phyloP scores from a whole-genome alignment of 2,888 invertebrate species.

The Ligdia adustata region DNA sequence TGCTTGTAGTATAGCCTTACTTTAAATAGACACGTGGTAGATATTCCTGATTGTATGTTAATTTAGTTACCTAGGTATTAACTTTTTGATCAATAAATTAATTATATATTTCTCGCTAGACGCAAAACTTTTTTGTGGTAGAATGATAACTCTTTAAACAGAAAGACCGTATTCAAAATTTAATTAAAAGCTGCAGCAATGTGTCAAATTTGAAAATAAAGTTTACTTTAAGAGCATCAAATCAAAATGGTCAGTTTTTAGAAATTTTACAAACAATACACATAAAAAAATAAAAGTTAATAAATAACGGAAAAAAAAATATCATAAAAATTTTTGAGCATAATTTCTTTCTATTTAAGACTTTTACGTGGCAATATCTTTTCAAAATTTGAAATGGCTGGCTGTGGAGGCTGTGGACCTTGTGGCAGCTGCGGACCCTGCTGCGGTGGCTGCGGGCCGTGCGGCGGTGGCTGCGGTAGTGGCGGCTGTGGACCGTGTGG shows the following conservation, averaged over 20 bases:
- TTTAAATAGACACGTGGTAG: no score
- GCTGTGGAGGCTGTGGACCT: slow-evolving; percentile 35
- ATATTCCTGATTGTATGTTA: no score
- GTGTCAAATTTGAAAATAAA: slow-evolving; percentile 5
- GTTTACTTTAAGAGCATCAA: slow-evolving; percentile 14
- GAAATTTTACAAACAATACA: slow-evolving; percentile 50
- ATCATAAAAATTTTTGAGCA: slow-evolving; percentile 40
- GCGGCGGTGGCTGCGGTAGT: slow-evolving; percentile 15
- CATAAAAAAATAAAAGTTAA: slow-evolving; percentile 38
- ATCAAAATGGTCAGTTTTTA: slow-evolving; percentile 41
- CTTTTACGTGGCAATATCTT: slow-evolving; percentile 31
- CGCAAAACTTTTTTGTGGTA: no score
- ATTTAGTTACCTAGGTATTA: no score
- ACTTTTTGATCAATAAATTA: no score
- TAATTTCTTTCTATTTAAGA: slow-evolving; percentile 27
- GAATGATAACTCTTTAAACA: no score
- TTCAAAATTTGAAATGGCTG: slow-evolving; percentile 37
- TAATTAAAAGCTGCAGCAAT: background rate
- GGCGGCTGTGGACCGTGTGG: slow-evolving; percentile 15
- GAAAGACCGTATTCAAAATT: no score
- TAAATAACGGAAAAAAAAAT: slow-evolving; percentile 36
- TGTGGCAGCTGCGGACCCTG: slow-evolving; percentile 17
- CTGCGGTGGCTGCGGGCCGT: slow-evolving; percentile 21
- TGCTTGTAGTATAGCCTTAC: no score
- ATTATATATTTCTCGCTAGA: no score